A percentile compares a stretch with the other conserved stretches of the same genome.
Conservation (phyloP, 2,797 vertebrate species). For the Saguinus oedipus region DNA sequence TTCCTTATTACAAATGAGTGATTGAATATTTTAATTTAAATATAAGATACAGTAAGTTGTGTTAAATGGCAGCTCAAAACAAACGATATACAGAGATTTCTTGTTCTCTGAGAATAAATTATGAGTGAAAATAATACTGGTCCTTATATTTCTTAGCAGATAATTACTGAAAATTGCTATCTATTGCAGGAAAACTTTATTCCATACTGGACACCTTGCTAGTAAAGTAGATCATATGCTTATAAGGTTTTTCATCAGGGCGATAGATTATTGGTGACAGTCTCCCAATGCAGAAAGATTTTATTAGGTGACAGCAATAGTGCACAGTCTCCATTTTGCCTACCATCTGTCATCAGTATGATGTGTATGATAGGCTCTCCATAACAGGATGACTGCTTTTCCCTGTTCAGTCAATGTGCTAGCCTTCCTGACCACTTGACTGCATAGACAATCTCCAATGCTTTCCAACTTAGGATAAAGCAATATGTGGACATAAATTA, state of each 20-base stretch:
- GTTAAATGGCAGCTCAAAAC: conserved; percentile 21
- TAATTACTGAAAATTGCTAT: conserved; percentile 75
- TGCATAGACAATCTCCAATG: not conserved
- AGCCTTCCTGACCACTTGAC: conserved; percentile 57
- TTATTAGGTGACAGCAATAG: conserved; percentile 46
- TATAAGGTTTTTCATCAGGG: conserved; percentile 66
- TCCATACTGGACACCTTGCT: conserved; percentile 62
- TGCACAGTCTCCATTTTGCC: conserved; percentile 49
- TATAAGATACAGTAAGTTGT: conserved; percentile 49
- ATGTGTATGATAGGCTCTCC: conserved; percentile 56
- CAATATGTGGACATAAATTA: not conserved
- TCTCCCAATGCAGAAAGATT: not conserved
- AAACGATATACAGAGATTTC: conserved; percentile 25
- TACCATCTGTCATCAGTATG: conserved; percentile 73
- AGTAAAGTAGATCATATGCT: conserved; percentile 71
- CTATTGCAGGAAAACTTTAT: conserved; percentile 69
- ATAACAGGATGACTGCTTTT: conserved; percentile 23
- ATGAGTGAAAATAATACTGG: conserved; percentile 69
- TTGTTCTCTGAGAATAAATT: conserved; percentile 64
- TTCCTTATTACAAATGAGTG: not conserved
- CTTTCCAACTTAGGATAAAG: conserved; percentile 40
- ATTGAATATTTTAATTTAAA: conserved; percentile 42
- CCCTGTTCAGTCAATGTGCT: conserved; percentile 53
- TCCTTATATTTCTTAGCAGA: conserved; percentile 72
- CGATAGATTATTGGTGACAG: conserved; percentile 65